Base-by-base conservation (phyloP, 2,797 vertebrate genomes). In the Diglossa cyanea region DNA sequence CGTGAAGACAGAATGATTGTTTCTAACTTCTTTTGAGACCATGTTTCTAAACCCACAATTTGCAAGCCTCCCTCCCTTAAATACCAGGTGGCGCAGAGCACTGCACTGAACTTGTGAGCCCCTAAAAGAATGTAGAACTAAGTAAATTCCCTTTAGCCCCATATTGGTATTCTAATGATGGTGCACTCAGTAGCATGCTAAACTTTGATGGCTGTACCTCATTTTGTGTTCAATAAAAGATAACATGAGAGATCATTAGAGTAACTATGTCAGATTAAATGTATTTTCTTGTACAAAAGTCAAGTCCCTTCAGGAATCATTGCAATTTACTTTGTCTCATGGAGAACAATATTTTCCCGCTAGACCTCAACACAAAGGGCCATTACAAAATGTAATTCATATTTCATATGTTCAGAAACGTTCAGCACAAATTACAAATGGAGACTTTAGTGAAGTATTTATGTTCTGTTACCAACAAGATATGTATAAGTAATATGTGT, bases 371-470 rank as follows among this genome's bases (percentile, higher is more conserved):
- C 97, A 98, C 96, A 98, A 98, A 98, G 98, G 98, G 95, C 98
- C 98, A 98, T 98, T 99, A 99, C 98, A 98, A 98, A 99, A 97
- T 94, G 90, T 97, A 97, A 99, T 99, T 98, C 98, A 99, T 99
- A 99, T 99, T 99, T 99, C 98, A 99, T 99, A 98, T 96, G 98
- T 97, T 98, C 97, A 94, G 98, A 98, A 98, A 97, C 92, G 98
- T 98, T 98, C 98, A 95, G 97, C 97, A 96, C 98, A 97, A 96
- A 97, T 98, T 98, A 99, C 98, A 98, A 99, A 99, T 98, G 98
- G 98, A 99, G 98, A 97, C 91, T 96, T 98, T 98, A 98, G 98
- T 99, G 98, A 98, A 99, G 98, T 99, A 98, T 99, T 99, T 98
- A 99, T 99, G 99, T 97, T 97, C 98, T 98, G 98, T 97, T 98